Evolutionary conservation across 1,140 invertebrate species (phyloP).

Genomic region (Bombus picipes): DNA sequence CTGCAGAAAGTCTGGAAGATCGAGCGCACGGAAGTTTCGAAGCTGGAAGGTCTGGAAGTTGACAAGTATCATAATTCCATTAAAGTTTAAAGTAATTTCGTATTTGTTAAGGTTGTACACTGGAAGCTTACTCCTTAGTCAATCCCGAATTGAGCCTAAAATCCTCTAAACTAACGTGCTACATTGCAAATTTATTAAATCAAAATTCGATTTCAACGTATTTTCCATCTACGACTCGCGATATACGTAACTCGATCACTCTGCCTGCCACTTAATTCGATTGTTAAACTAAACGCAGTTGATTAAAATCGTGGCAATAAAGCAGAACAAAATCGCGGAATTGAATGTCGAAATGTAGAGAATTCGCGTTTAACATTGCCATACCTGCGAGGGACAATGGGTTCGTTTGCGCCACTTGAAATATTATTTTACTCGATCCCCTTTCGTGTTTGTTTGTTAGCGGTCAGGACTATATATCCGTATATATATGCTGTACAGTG

Average conservation of each 20-base stretch:
- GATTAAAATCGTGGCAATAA: neutral
- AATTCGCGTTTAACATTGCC: neutral
- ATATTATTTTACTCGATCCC: conserved; percentile 19
- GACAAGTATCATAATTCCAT: too few species aligned
- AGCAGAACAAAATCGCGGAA: neutral
- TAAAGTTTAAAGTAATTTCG: too few species aligned
- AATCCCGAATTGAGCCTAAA: fast-evolving
- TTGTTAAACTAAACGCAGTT: neutral
- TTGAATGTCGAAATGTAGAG: neutral
- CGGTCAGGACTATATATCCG: too few species aligned
- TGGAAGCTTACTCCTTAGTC: too few species aligned
- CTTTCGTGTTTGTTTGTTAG: neutral
- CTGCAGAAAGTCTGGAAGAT: too few species aligned
- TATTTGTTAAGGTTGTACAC: too few species aligned
- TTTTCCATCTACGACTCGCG: neutral
- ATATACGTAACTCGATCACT: neutral
- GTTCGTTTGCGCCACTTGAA: conserved; percentile 15
- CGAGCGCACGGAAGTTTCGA: too few species aligned
- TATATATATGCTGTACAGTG: neutral
- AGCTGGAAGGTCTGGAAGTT: too few species aligned
- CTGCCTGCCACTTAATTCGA: neutral
- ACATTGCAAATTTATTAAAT: neutral
- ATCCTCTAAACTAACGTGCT: neutral
- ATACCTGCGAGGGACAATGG: neutral
- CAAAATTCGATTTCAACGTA: neutral